phyloP scores from a whole-genome alignment of 2,888 invertebrate species.

The Sycophila texana region DNA sequence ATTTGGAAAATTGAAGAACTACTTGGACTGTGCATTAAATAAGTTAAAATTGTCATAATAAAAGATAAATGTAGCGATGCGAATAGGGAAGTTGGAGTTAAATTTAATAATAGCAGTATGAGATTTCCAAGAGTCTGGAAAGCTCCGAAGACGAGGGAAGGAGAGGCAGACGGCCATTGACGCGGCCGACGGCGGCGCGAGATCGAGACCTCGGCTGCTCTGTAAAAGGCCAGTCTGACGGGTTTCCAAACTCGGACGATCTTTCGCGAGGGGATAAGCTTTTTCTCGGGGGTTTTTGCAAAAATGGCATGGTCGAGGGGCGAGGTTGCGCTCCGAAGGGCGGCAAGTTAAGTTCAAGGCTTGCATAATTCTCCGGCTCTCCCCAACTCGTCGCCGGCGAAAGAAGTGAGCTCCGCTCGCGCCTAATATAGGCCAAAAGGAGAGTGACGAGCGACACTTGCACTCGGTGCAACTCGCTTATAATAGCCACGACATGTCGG shows the following conservation, averaged over 20 bases:
- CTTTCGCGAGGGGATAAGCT: conserved; percentile 40
- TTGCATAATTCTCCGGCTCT: not conserved
- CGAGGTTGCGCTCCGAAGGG: conserved; percentile 7
- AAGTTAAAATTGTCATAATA: too few relatives aligned
- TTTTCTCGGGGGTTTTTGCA: conserved; percentile 2
- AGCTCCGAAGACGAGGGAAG: conserved; percentile 58
- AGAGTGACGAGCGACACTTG: conserved; percentile 13
- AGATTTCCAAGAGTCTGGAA: not conserved
- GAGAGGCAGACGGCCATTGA: conserved; percentile 67
- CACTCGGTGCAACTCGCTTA: too few relatives aligned
- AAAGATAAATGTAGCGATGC: too few relatives aligned
- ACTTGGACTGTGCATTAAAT: too few relatives aligned
- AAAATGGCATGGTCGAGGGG: not conserved
- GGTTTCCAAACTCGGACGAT: conserved; percentile 72
- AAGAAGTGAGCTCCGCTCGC: not conserved
- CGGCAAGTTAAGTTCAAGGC: conserved; percentile 14
- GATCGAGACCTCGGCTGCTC: conserved; percentile 53
- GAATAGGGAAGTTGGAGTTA: too few relatives aligned
- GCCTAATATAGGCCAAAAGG: conserved; percentile 20
- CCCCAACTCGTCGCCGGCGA: too few relatives aligned
- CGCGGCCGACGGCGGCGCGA: conserved; percentile 60
- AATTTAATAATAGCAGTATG: too few relatives aligned
- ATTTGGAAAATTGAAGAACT: too few relatives aligned
- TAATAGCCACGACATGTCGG: too few relatives aligned
- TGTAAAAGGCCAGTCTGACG: conserved; percentile 66